A percentile compares a stretch with the other conserved stretches of the same genome.
Conservation (phyloP, 2,888 invertebrate genomes). For the Archips xylosteana region DNA sequence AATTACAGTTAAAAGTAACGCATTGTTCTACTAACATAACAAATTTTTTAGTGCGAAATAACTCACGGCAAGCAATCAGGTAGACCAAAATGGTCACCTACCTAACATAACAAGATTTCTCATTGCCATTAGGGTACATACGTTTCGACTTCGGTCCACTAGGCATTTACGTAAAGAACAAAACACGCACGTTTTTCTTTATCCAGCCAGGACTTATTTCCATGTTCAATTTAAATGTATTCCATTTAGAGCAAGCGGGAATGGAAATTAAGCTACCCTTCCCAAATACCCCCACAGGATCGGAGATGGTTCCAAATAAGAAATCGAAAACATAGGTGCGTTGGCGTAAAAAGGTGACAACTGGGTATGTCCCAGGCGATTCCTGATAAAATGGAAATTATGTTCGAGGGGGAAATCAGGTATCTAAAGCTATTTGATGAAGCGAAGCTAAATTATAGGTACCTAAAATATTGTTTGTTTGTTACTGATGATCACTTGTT, state of each 20-base stretch:
- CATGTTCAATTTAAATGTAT: constrained; percentile 38
- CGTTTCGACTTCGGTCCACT: neutral
- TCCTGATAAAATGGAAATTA: constrained; percentile 46
- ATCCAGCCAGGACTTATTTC: constrained; percentile 34
- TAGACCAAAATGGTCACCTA: neutral
- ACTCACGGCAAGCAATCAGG: neutral
- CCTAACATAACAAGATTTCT: constrained; percentile 7
- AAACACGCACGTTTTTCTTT: constrained; percentile 25
- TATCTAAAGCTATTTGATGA: neutral
- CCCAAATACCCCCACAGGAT: constrained; percentile 51
- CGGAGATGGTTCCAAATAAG: constrained; percentile 57
- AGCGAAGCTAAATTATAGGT: neutral
- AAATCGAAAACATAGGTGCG: constrained; percentile 64
- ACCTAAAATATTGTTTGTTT: too few relatives aligned
- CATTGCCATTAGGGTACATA: constrained; percentile 11
- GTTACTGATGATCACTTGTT: too few relatives aligned
- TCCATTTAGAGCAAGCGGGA: constrained; percentile 51
- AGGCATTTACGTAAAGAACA: constrained; percentile 10
- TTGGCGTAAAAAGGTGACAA: constrained; percentile 73
- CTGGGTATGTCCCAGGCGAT: constrained; percentile 54
- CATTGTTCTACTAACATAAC: too few relatives aligned
- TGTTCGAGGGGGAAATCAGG: constrained; percentile 20
- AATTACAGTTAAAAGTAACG: too few relatives aligned
- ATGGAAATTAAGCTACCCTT: constrained; percentile 67
- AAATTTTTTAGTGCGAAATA: neutral